Conservation (phyloP, 2,113 vertebrate species). For the Lethenteron reissneri region DNA sequence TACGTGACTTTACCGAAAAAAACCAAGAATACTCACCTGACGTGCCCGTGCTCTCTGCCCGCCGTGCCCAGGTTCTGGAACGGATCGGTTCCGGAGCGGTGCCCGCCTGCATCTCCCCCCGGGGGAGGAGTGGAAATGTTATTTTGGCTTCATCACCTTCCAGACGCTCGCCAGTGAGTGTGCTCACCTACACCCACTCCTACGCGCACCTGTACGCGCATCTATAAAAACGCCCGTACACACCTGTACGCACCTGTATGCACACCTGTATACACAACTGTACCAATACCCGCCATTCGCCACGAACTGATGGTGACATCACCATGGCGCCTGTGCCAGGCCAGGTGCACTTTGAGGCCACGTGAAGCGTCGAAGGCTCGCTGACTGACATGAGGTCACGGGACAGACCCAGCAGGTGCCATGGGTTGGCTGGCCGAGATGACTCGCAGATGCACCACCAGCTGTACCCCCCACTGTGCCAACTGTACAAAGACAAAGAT, state of each 20-base stretch:
- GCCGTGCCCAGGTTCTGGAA: slow-evolving; percentile 31
- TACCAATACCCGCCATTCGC: neutral
- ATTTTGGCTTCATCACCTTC: slow-evolving; percentile 29
- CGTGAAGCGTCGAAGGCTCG: no score
- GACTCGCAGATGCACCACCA: neutral
- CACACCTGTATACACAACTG: slow-evolving; percentile 22
- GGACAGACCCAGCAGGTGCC: neutral
- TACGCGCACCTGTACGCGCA: no score
- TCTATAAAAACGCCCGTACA: neutral
- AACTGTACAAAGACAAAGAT: no score
- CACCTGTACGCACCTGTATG: slow-evolving; percentile 29
- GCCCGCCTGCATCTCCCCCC: slow-evolving; percentile 31
- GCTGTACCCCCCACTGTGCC: no score
- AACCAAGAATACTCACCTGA: no score
- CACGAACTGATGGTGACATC: neutral
- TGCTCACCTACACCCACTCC: no score
- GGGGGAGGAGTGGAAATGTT: slow-evolving; percentile 46
- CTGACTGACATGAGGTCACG: neutral
- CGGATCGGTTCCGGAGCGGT: slow-evolving; percentile 34
- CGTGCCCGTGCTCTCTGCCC: no score
- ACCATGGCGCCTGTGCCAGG: neutral
- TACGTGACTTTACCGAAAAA: no score
- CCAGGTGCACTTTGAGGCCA: no score
- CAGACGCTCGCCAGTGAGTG: slow-evolving; percentile 4
- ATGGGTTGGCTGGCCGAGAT: neutral